Base-by-base conservation (phyloP, 2,888 invertebrate genomes). In the Metopia argyrocephala region DNA sequence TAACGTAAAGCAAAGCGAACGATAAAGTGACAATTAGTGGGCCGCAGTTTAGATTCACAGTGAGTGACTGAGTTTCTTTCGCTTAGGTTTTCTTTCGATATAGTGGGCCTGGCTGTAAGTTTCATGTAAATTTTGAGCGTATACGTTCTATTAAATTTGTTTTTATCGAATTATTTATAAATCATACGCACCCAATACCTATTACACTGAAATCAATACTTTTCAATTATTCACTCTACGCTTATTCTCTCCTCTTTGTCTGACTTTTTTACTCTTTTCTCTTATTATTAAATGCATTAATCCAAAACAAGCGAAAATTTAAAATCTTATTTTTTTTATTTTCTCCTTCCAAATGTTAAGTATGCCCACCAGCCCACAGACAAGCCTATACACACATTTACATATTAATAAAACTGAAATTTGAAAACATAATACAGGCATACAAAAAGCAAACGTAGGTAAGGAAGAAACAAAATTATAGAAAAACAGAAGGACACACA, bases 311-410 rank as follows among this genome's bases (percentile, higher is more conserved):
- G 52, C 61, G 45, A 15, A 76, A 45, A 56, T 62, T 69, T 18
- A 69, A 76, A 62, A 50, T 69, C 31, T 69, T 69, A 69, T 45
- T 52, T 46, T 56, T 38, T 38, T 62, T 69, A 48, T 23, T 45
- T 56, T 56, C 21, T 59, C 23, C 62, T 69, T 54, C 62, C 45
- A 62, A 76, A 18, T 48, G 20, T 62, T 69, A 76, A 76, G 56
- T 57, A 76, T 56, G 48, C 20, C 31, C 18, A 48, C 21, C 46
- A 56, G 20, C 56, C 45, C 45, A 31, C 9, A 38, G 12, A 38
- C 2, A 38, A 56, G 20, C 56, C 45, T 45, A 31, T 31, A 38
- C 38, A 38, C 2, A 38, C 15, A 12, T 15, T 12, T 4, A 38
- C 38, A 38, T 15, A 2, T 1, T 12, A 15, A 3, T 6, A 38